These are phyloP conservation scores for Corythornis vintsioides DNA, from an alignment of 2,113 vertebrate genomes.

Conservation along the genomic window DNA sequence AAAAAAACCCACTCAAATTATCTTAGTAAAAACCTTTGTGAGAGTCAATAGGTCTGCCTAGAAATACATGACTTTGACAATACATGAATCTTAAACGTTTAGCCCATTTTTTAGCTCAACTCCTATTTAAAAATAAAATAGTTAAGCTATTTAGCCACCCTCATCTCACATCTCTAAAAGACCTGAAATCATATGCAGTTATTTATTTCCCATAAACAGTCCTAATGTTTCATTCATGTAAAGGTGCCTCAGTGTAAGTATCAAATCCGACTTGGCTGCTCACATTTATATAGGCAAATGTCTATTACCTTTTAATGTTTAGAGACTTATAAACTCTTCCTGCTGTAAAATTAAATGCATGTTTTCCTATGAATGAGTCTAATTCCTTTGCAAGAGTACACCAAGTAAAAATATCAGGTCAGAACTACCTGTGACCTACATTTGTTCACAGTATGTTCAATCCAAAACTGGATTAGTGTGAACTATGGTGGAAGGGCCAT, in stretches of 20 bases:
- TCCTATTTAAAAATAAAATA: not conserved
- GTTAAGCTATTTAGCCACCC: not conserved
- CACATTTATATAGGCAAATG: not conserved
- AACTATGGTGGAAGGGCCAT: not conserved
- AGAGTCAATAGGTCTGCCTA: not conserved
- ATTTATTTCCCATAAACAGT: not conserved
- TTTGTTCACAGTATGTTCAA: rapidly evolving
- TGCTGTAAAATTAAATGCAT: not conserved
- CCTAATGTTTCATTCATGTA: not conserved
- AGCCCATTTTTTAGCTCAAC: not conserved
- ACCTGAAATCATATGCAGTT: not conserved
- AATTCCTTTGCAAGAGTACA: not conserved
- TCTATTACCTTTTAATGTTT: not conserved
- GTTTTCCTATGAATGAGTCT: not conserved
- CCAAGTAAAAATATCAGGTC: not conserved
- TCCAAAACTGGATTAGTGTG: not conserved
- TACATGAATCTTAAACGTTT: not conserved
- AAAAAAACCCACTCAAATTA: not conserved
- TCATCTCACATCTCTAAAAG: not conserved
- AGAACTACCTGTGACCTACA: not conserved
- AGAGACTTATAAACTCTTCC: not conserved
- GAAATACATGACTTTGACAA: not conserved
- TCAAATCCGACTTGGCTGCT: not conserved
- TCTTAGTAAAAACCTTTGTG: not conserved
- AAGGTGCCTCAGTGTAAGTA: not conserved